Evolutionary conservation across 2,888 invertebrate genomes (phyloP).

Genomic region (Apamea epomidion): DNA sequence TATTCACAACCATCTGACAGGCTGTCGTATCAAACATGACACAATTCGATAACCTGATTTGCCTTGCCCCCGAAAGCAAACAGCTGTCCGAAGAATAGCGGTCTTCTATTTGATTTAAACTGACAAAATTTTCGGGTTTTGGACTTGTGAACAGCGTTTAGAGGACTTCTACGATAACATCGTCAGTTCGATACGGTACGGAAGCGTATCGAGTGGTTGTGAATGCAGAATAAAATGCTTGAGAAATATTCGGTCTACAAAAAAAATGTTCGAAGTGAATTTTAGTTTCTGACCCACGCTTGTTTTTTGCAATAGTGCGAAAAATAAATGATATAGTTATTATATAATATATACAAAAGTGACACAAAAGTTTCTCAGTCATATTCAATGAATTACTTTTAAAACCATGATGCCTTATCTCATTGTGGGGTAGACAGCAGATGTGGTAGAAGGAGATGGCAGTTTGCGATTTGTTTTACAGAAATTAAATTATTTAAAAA

Average conservation of each 20-base stretch:
- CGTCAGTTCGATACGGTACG: too few species aligned
- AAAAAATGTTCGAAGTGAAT: not conserved
- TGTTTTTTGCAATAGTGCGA: constrained; percentile 23
- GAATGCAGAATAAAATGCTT: not conserved
- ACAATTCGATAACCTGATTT: not conserved
- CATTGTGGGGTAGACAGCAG: not conserved
- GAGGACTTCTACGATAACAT: too few species aligned
- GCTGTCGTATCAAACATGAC: not conserved
- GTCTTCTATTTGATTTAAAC: too few species aligned
- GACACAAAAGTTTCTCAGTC: constrained; percentile 51
- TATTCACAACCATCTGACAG: not conserved
- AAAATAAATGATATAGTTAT: constrained; percentile 24
- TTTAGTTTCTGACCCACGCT: constrained; percentile 26
- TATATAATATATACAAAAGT: constrained; percentile 35
- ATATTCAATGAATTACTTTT: constrained; percentile 45
- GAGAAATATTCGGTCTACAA: not conserved
- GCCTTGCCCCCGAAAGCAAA: too few species aligned
- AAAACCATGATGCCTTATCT: constrained; percentile 17
- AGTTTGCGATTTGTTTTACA: not conserved
- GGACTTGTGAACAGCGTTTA: too few species aligned
- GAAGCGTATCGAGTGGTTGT: too few species aligned
- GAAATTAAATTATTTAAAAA: not conserved
- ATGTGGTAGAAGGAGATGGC: constrained; percentile 13
- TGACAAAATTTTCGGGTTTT: too few species aligned
- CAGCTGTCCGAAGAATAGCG: too few species aligned